Percentiles rank a stretch among this genome's conserved stretches.
These are phyloP conservation scores for Drosophila parabipectinata DNA, from an alignment of 1,140 invertebrate genomes.

Conservation along the genomic window DNA sequence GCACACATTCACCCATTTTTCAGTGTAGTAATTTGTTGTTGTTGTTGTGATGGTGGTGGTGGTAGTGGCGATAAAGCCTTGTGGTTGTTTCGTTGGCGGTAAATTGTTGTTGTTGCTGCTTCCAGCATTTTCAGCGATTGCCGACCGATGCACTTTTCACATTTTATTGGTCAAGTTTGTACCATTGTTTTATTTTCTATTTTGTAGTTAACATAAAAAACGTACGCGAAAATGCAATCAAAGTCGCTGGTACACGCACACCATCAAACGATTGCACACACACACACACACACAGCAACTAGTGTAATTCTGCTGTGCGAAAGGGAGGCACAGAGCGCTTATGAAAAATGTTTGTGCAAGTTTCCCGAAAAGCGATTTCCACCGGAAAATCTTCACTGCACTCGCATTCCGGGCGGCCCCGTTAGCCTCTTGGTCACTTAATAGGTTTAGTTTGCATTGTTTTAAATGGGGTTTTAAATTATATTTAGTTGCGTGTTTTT, in stretches of 20 bases:
- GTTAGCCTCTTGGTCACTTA: slow-evolving; percentile 29
- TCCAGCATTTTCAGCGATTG: slow-evolving; percentile 28
- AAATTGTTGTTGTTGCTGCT: slow-evolving; percentile 19
- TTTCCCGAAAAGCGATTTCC: slow-evolving; percentile 53
- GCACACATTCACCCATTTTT: slow-evolving; percentile 34
- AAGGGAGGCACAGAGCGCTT: slow-evolving; percentile 63
- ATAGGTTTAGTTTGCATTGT: slow-evolving; percentile 38
- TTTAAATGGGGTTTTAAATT: slow-evolving; percentile 34
- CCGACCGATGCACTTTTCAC: slow-evolving; percentile 24
- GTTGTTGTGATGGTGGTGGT: slow-evolving; percentile 21
- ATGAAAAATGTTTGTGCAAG: slow-evolving; percentile 58
- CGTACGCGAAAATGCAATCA: slow-evolving; percentile 73
- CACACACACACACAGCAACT: slow-evolving; percentile 71
- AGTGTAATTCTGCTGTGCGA: slow-evolving; percentile 55
- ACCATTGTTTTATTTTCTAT: slow-evolving; percentile 23
- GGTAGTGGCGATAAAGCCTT: slow-evolving; percentile 43
- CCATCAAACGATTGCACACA: slow-evolving; percentile 16
- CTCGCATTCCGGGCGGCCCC: slow-evolving; percentile 34
- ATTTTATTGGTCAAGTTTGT: slow-evolving; percentile 48
- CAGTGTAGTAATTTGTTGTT: slow-evolving; percentile 43
- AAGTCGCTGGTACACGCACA: slow-evolving; percentile 59
- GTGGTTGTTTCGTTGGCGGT: slow-evolving; percentile 43
- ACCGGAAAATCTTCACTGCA: slow-evolving; percentile 56
- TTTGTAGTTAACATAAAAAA: slow-evolving; percentile 41
- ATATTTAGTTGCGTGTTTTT: slow-evolving; percentile 56